Evolutionary conservation across 2,888 invertebrate species (phyloP), one percentile per base, ranked within the genome.

Genomic region (Spisula subtruncata): DNA sequence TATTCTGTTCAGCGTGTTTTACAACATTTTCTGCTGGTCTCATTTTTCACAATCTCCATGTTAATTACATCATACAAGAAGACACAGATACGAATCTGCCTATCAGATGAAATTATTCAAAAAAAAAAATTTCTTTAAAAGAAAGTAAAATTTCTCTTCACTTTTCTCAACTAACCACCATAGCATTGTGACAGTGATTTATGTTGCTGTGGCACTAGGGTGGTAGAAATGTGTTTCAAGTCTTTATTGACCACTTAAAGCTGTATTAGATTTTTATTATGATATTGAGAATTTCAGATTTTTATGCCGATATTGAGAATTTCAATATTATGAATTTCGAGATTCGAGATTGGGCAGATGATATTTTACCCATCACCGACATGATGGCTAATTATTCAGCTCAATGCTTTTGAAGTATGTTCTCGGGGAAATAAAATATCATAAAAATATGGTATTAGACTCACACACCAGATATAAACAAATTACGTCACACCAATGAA

Each of bases 1-100:
- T 85, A 86, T 85, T 60, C 71, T 86, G 84, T 89, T 87, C 84
- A 81, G 56, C 51, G 85, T 48, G 48, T 83, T 86, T 81, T 46
- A 35, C 32, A 80, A 41, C 56, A 75, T 35, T 75, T 75, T 85
- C 80, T 80, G 41, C 80, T 80, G 85, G 85, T 80, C 54, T 54
- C 79, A 25, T 80, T 71, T 84, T 79, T 56, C 75, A 85, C 80
- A 41, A 54, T 48, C 51, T 80, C 48, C 29, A 56, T 56, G 85
- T 54, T 85, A 85, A 85, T 85, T 85, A 51, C 75, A 54, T 81
- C 60, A 60, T 82, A 71, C 35, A 81, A 35, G 75, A 14, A 75
- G 75, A 35, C 14, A 8, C 5, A 75, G 75, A 75, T 75, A 32
- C 25, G 41, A 75, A 75, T 75, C 75, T 32, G 1, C 14, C 12